Evolutionary conservation across 2,888 invertebrate genomes (phyloP), one percentile per base, ranked within the genome.

Genomic region (Synergus itoensis): DNA sequence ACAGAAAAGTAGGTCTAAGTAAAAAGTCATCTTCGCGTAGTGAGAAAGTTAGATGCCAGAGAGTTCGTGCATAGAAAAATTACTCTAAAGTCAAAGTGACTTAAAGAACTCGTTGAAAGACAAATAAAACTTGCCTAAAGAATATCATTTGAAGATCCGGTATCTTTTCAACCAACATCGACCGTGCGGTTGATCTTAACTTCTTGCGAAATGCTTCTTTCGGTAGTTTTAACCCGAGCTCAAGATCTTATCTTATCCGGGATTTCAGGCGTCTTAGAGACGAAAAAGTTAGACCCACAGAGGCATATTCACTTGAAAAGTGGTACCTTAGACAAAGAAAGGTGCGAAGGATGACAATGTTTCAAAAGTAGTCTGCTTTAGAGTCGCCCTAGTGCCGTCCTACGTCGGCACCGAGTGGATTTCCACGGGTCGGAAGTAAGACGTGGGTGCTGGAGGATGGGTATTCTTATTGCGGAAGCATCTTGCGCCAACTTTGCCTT

Each of bases 381-480:
- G 53, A 48, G 65, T 62, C 57, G 41, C 14, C 64, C 21, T 12
- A 40, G 73, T 43, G 60, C 48, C 36, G 73, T 63, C 28, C 73
- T 48, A 41, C 75, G 63, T 73, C 73, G 53, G 48, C 73, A 73
- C 73, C 73, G 28, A 73, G 36, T 60, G 62, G 57, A 57, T 76
- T 53, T 79, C 45, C 60, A 67, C 60, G n/a, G 43, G 69, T 60
- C 79, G 79, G 79, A 79, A 76, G 67, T 62, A 21, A 67, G 76
- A 57, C 57, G 40, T 53, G 64, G 36, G 18, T 77, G 16, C 16
- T 28, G 43, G 62, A 78, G 69, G 41, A 53, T 57, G 57, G 21
- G 48, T 73, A 78, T 73, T 78, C 69, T 78, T 78, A 79, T 79
- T 79, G 79, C 79, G 79, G 79, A 79, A 79, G 60, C 67, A 65